Evolutionary conservation across 2,113 vertebrate genomes (phyloP), one percentile per base, ranked within the genome.

Genomic region (Andinoacara biseriatus): DNA sequence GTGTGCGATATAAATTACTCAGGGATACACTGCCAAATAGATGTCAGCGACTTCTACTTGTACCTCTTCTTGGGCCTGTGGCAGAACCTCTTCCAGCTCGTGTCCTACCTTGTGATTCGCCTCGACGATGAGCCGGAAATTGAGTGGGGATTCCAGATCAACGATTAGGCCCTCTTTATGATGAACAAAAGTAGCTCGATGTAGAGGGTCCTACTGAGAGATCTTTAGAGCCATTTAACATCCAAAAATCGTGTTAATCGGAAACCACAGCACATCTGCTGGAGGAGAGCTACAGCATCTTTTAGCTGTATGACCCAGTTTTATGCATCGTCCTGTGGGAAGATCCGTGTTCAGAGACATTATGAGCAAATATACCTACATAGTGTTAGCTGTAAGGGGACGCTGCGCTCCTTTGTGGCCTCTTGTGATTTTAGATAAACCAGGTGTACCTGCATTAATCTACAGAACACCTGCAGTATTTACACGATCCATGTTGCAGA

Each of bases 1-100:
- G 86, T 97, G 65, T 98, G 98, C 0, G 96, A 96, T 0, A 72
- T 95, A 15, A 96, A 96, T 93, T 97, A 94, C 33, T 95, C 96
- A 0, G 97, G 97, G 0, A 83, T 96, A 1, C 93, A 91, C 91
- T 98, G 98, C 80, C 97, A 98, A 92, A 94, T 97, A 7, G 96
- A 98, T 46, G 94, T 97, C 94, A 97, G 96, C 81, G 96, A 97
- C 94, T 95, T 99, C 90, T 97, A 97, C 91, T 90, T 97, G 82
- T 97, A 96, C 83, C 88, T 97, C 58, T 97, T 97, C 77, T 82
- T 98, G 91, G 88, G 97, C 8, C 84, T 98, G 88, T 97, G 97
- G 97, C 98, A 99, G 95, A 97, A 97, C 86, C 95, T 98, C 90
- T 97, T 97, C 91, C 98, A 98, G 94, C 94, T 98, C 15, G 94